These are phyloP conservation scores for Aporophyla nigra DNA, from an alignment of 2,888 invertebrate species.

Conservation along the genomic window DNA sequence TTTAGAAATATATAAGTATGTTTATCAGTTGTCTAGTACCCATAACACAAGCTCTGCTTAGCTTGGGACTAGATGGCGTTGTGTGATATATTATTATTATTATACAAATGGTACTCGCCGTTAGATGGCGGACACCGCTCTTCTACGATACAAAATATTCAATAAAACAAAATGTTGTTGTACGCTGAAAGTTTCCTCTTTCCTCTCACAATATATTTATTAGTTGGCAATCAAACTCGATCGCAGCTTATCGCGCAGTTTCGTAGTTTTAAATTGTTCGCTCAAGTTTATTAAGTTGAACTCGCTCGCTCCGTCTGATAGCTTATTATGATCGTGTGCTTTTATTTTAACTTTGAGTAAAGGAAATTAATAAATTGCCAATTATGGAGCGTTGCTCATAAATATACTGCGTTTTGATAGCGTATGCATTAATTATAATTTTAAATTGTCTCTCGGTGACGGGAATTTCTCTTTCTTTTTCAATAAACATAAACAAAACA, in stretches of 20 bases:
- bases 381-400: not conserved
- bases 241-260: constrained; percentile 30
- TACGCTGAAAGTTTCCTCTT: not conserved
- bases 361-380: not conserved
- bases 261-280: constrained; percentile 43
- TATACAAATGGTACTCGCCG: no score
- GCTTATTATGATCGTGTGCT: constrained; percentile 12
- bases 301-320: constrained; percentile 6
- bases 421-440: not conserved
- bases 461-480: no score
- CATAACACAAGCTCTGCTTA: no score
- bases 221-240: constrained; percentile 16
- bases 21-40: no score
- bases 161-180: not conserved
- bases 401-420: not conserved
- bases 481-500: not conserved
- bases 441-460: no score
- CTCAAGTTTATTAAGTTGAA: constrained; percentile 39
- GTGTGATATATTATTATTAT: no score
- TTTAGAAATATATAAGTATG: no score
- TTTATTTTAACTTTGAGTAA: not conserved
- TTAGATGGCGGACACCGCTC: not conserved
- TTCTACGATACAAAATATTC: not conserved
- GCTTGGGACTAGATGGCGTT: no score
- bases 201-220: constrained; percentile 15